phyloP scores from a whole-genome alignment of 2,797 vertebrate genomes.

The Lemur catta region DNA sequence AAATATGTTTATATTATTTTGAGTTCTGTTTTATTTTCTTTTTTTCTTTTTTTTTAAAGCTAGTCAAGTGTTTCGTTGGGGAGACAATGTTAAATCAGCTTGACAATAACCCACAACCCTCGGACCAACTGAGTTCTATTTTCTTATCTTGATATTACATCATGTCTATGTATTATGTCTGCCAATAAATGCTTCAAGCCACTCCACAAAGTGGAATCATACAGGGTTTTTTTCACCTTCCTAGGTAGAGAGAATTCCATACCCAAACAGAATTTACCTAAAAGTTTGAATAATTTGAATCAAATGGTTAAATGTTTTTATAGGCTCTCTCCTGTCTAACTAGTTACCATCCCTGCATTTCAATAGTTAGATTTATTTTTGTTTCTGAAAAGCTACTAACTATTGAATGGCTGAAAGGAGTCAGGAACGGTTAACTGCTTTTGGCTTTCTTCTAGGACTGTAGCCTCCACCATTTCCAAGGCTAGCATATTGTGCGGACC shows the following conservation, averaged over 20 bases:
- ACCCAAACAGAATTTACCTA: not conserved
- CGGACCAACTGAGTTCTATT: not conserved
- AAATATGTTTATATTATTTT: not conserved
- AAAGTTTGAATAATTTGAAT: not conserved
- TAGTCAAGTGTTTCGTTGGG: too few relatives aligned
- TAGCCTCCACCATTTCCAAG: not conserved
- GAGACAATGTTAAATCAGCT: too few relatives aligned
- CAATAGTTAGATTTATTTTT: not conserved
- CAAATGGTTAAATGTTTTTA: not conserved
- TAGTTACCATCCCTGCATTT: not conserved
- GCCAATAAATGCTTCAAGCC: not conserved
- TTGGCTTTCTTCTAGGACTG: not conserved
- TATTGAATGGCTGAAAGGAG: not conserved
- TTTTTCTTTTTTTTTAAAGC: too few relatives aligned
- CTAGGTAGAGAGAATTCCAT: not conserved
- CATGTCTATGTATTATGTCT: not conserved
- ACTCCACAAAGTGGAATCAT: not conserved
- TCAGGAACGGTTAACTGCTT: not conserved
- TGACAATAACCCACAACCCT: too few relatives aligned
- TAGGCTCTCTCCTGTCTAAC: not conserved
- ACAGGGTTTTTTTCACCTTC: not conserved
- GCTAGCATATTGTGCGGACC: constrained; percentile 41
- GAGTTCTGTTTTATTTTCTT: not conserved
- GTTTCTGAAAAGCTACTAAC: not conserved
- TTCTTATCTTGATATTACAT: not conserved